Percentiles rank a stretch among this genome's conserved stretches.
These are phyloP conservation scores for Echinops telfairi DNA, from an alignment of 2,113 vertebrate species.

Conservation along the genomic window DNA sequence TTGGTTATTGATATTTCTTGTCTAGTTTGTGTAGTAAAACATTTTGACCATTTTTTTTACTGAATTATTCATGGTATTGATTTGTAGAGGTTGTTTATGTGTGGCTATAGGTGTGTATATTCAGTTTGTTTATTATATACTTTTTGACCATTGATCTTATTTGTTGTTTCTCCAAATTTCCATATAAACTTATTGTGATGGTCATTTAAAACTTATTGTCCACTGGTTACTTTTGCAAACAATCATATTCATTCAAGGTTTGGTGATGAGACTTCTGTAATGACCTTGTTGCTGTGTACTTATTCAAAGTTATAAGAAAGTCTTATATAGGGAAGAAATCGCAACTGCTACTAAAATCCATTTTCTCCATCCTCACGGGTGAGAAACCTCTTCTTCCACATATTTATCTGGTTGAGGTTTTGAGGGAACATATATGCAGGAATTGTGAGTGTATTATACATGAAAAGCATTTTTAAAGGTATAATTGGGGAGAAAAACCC, in stretches of 20 bases:
- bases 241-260: background rate
- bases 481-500: slow-evolving; percentile 63
- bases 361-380: background rate
- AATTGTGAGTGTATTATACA: background rate
- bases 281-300: background rate
- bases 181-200: too few species aligned
- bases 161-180: too few species aligned
- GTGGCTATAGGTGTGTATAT: background rate
- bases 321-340: accelerated
- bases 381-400: background rate
- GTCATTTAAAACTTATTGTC: background rate
- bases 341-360: background rate
- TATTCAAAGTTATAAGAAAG: too few species aligned
- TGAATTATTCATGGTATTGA: background rate
- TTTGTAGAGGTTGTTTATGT: background rate
- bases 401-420: background rate
- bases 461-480: background rate
- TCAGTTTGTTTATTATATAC: too few species aligned
- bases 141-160: too few species aligned
- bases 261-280: background rate
- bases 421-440: background rate
- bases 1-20: background rate
- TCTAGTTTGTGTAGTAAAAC: slow-evolving; percentile 6
- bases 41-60: background rate
- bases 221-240: background rate